Evolutionary conservation across 2,888 invertebrate genomes (phyloP).

Genomic region (Phaonia tiefii): DNA sequence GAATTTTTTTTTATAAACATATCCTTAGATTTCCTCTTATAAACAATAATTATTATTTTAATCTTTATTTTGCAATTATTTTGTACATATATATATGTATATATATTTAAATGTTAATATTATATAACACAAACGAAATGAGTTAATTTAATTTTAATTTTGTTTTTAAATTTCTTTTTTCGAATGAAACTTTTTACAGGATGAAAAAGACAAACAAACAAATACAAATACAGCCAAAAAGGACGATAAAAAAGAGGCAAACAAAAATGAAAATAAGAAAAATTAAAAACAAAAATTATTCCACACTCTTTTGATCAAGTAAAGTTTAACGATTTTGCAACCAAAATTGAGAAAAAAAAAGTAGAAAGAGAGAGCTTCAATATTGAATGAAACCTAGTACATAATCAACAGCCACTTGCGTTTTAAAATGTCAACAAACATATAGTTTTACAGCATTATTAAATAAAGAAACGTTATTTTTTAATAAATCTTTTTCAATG

Average conservation of each 20-base stretch:
- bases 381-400: slow-evolving; percentile 61
- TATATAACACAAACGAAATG: slow-evolving; percentile 17
- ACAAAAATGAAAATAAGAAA: slow-evolving; percentile 64
- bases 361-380: slow-evolving; percentile 60
- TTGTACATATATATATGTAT: too few relatives aligned
- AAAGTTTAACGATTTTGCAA: slow-evolving; percentile 14
- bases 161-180: slow-evolving; percentile 55
- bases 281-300: slow-evolving; percentile 34
- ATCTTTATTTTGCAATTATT: too few relatives aligned
- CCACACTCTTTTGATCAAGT: slow-evolving; percentile 16
- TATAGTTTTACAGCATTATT: slow-evolving; percentile 45
- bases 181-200: slow-evolving; percentile 77
- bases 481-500: slow-evolving; percentile 49
- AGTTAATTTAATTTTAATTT: slow-evolving; percentile 50
- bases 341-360: slow-evolving; percentile 11
- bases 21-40: too few relatives aligned
- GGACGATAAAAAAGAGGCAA: slow-evolving; percentile 75
- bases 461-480: slow-evolving; percentile 51
- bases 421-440: slow-evolving; percentile 36
- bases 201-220: slow-evolving; percentile 79
- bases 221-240: slow-evolving; percentile 77
- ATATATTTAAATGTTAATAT: too few relatives aligned
- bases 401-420: slow-evolving; percentile 60
- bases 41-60: too few relatives aligned
- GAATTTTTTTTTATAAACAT: too few relatives aligned